A percentile compares a stretch with the other conserved stretches of the same genome.
Conservation (phyloP, 2,113 vertebrate species). For the Vidua chalybeata region DNA sequence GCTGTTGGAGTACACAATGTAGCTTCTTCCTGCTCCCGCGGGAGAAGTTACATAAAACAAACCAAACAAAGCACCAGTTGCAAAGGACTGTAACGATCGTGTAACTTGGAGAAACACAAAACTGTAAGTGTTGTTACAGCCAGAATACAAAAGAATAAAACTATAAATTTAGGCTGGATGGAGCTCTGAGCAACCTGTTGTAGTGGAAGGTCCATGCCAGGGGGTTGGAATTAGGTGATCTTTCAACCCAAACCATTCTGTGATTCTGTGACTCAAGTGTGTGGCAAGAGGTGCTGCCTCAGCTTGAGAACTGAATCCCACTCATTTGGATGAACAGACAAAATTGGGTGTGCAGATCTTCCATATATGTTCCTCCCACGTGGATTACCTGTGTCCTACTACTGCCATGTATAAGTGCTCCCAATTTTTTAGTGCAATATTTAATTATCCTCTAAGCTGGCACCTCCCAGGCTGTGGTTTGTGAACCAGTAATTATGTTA, state of each 20-base stretch:
- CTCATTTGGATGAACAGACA: accelerated
- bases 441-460: neutral
- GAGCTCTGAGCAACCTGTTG: neutral
- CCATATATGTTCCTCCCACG: too few species aligned
- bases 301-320: neutral
- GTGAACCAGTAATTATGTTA: neutral
- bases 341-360: neutral
- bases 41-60: neutral
- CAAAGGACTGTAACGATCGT: neutral
- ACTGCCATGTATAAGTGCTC: neutral
- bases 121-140: accelerated
- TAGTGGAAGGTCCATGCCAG: neutral
- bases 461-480: neutral
- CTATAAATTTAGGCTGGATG: neutral
- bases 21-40: neutral
- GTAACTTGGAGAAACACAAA: neutral
- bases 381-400: neutral
- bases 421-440: neutral
- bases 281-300: neutral
- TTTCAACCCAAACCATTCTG: neutral
- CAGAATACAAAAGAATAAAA: neutral
- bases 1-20: neutral
- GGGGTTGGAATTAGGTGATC: neutral
- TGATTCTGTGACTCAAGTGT: neutral
- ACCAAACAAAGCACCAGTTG: neutral